These are phyloP conservation scores for Lucilia sericata DNA, from an alignment of 1,140 invertebrate genomes.

Conservation along the genomic window DNA sequence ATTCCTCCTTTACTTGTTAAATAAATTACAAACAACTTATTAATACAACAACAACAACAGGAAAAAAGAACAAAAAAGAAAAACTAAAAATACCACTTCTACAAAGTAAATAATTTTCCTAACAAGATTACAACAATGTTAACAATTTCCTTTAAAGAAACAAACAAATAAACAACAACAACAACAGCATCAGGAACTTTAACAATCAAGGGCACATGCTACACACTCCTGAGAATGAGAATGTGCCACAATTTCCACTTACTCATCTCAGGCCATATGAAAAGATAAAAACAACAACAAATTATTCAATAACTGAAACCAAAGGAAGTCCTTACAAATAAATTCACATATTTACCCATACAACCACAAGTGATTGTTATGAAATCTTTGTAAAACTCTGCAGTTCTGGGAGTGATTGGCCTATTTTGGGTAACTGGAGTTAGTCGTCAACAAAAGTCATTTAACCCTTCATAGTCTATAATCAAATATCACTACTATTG, in stretches of 20 bases:
- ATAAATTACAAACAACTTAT: neutral
- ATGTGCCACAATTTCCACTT: neutral
- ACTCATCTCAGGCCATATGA: neutral
- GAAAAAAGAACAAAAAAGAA: too few species aligned
- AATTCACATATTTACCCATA: too few species aligned
- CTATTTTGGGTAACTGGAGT: too few species aligned
- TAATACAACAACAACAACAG: too few species aligned
- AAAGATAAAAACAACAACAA: slow-evolving; percentile 1
- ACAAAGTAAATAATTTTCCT: slow-evolving; percentile 10
- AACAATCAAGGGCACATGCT: slow-evolving; percentile 7
- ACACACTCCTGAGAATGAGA: too few species aligned
- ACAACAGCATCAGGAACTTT: neutral
- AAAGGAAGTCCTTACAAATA: too few species aligned
- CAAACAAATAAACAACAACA: neutral
- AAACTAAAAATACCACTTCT: neutral
- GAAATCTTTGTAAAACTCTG: too few species aligned
- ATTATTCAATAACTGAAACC: neutral
- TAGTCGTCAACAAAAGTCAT: too few species aligned
- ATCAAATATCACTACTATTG: too few species aligned
- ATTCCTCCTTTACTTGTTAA: neutral
- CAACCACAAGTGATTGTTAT: too few species aligned
- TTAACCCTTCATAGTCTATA: too few species aligned
- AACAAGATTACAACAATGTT: slow-evolving; percentile 16
- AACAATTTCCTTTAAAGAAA: neutral
- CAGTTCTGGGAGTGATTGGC: too few species aligned